Evolutionary conservation across 2,888 invertebrate species (phyloP).

Genomic region (Minunthozetes semirufus): DNA sequence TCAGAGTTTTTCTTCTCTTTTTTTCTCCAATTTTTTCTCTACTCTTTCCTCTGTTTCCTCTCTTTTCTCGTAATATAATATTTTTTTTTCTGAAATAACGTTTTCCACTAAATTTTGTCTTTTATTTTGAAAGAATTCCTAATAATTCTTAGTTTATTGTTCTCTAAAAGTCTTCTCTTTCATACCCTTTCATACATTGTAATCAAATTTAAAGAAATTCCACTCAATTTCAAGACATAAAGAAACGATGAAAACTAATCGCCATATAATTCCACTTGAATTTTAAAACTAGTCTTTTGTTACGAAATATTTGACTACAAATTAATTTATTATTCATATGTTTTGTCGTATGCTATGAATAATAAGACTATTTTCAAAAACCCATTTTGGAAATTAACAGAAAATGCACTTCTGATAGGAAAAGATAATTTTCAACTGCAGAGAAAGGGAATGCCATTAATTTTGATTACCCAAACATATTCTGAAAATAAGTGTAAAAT

Average conservation of each 20-base stretch:
- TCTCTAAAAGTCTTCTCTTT: background rate
- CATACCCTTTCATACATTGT: background rate
- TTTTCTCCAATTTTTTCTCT: background rate
- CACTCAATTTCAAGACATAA: background rate
- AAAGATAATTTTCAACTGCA: background rate
- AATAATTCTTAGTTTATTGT: background rate
- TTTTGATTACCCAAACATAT: conserved; percentile 5
- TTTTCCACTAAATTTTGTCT: background rate
- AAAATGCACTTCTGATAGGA: background rate
- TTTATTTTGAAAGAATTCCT: background rate
- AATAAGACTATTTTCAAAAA: background rate
- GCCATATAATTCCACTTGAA: background rate
- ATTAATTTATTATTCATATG: too few species aligned
- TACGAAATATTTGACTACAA: background rate
- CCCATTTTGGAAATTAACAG: background rate
- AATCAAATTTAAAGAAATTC: conserved; percentile 1
- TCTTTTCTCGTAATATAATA: background rate
- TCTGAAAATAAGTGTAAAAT: background rate
- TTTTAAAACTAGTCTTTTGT: background rate
- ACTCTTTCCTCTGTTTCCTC: too few species aligned
- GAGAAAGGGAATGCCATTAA: background rate
- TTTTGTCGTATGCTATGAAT: too few species aligned
- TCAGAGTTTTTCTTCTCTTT: background rate
- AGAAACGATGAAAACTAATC: background rate
- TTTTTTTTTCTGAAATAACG: background rate